Percentiles rank a stretch among this genome's conserved stretches.
Conservation (phyloP, 2,888 invertebrate genomes). For the Mycogona germanica region DNA sequence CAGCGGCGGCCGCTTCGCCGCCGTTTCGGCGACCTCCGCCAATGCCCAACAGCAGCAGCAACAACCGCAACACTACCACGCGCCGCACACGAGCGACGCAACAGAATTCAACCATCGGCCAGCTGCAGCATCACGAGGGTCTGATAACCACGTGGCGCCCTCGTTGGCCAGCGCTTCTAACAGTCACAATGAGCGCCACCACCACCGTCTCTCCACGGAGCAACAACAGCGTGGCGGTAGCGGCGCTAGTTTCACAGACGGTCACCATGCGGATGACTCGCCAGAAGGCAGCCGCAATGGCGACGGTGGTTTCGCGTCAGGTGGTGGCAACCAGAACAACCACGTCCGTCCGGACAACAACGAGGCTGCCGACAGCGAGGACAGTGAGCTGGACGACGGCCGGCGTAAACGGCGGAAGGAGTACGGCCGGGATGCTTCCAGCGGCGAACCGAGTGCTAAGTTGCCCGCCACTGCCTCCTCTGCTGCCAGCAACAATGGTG, state of each 20-base stretch:
- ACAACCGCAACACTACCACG: background rate
- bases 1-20: constrained; percentile 10
- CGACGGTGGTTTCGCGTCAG: constrained; percentile 15
- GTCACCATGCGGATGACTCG: constrained; percentile 41
- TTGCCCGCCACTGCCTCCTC: constrained; percentile 1
- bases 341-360: constrained; percentile 20
- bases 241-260: constrained; percentile 6
- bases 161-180: background rate
- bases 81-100: constrained; percentile 25
- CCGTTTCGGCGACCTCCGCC: background rate
- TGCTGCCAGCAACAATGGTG: constrained; percentile 2
- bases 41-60: background rate
- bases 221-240: background rate
- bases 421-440: constrained; percentile 12
- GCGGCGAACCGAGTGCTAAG: background rate
- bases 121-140: no score
- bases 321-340: constrained; percentile 19
- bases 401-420: constrained; percentile 25
- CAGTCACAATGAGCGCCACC: constrained; percentile 16
- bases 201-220: constrained; percentile 20
- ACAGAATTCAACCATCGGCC: constrained; percentile 26
- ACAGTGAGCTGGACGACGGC: constrained; percentile 22
- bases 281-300: constrained; percentile 36
- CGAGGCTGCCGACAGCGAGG: constrained; percentile 20
- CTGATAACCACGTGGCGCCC: constrained; percentile 33